Evolutionary conservation across 1,140 invertebrate genomes (phyloP), one percentile per base, ranked within the genome.

Genomic region (Listronotus oregonensis): DNA sequence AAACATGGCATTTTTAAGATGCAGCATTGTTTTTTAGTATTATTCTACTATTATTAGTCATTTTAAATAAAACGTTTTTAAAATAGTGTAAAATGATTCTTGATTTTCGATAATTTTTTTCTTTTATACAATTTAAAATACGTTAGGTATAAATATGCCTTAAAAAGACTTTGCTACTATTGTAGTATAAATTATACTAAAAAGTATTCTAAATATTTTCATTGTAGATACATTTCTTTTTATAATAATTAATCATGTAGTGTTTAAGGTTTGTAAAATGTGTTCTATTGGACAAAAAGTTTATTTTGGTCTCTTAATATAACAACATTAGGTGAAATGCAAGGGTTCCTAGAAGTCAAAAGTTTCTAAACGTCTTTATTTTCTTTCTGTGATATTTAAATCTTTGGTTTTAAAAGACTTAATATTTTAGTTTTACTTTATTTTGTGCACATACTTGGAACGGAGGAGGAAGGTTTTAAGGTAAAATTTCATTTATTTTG

Each of bases 261-360:
- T 12, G 10, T 42, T 7, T 8, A 44, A n/a, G 3, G 1, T 14
- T 8, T 44, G 14, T 44, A 2, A 7, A 44, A 44, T 18, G 8
- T 18, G 43, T 44, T n/a, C 14, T 44, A n/a, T 15, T 11, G 7
- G 17, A 15, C 43, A 37, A 37, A 12, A 37, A 37, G 1, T 5
- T 8, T n/a, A 44, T n/a, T 44, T 31, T 15, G 18, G 37, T 52
- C 51, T 58, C 34, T 51, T 43, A 58, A 58, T 37, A 46, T 44
- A 64, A 56, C 14, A 57, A 50, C 40, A 32, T 44, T 47, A 21
- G 10, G 17, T 40, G 70, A 69, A 71, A 66, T 68, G 70, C 70
- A 71, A 71, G 70, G 70, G 70, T 71, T 67, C 55, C 51, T 55
- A 43, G 5, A 40, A 32, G 44, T 63, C 67, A 71, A 69, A 72